These are phyloP conservation scores for Hystrix cristata DNA, from an alignment of 2,113 vertebrate species.

Conservation along the genomic window DNA sequence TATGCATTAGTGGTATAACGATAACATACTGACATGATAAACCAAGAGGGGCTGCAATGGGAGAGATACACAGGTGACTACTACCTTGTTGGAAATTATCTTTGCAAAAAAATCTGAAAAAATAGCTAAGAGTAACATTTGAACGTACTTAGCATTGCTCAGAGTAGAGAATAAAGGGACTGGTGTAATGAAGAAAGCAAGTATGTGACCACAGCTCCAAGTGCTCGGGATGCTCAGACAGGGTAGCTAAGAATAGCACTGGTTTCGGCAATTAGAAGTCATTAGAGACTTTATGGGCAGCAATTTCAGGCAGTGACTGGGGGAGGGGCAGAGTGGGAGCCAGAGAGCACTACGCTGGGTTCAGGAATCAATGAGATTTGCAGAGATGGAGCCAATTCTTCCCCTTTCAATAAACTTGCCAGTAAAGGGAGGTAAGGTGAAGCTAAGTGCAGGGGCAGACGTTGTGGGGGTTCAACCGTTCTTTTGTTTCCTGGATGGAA, in stretches of 20 bases:
- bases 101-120: not conserved
- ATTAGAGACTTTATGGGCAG: not conserved
- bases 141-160: not conserved
- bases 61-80: not conserved
- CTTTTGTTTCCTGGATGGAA: not conserved
- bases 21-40: not conserved
- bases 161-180: not conserved
- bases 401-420: not conserved
- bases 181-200: not conserved
- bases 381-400: slow-evolving; percentile 27
- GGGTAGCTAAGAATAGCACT: not conserved
- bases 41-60: not conserved
- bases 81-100: not conserved
- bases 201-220: not conserved
- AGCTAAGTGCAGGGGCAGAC: not conserved
- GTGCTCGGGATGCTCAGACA: not conserved
- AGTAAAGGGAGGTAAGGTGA: not conserved
- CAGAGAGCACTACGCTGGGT: not conserved
- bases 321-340: not conserved
- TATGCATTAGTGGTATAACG: not conserved
- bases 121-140: not conserved
- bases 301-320: not conserved
- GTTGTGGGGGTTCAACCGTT: not conserved
- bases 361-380: not conserved
- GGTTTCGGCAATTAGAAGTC: not conserved